These are phyloP conservation scores for Panthera uncia DNA, from an alignment of 2,113 vertebrate genomes.

Conservation along the genomic window DNA sequence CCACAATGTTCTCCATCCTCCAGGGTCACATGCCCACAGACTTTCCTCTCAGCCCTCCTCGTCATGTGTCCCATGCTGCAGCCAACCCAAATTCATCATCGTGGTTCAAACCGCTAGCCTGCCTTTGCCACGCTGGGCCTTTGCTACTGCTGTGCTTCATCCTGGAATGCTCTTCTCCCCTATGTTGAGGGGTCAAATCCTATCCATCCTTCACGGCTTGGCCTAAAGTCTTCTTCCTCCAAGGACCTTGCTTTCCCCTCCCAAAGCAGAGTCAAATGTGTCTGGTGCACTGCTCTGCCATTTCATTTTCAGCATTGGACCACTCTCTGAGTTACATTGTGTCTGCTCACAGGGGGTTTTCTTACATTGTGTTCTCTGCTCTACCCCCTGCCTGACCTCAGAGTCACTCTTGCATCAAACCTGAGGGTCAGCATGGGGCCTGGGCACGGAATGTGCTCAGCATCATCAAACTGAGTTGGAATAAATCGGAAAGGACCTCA, in stretches of 20 bases:
- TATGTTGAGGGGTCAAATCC: background rate
- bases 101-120: background rate
- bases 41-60: background rate
- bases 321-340: background rate
- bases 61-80: background rate
- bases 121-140: background rate
- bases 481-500: background rate
- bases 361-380: background rate
- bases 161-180: background rate
- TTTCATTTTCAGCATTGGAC: background rate
- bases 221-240: background rate
- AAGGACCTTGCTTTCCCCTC: background rate
- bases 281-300: rapidly evolving
- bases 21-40: rapidly evolving
- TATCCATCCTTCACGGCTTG: background rate
- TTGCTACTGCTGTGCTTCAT: background rate
- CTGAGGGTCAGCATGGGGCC: background rate
- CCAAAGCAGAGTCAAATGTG: background rate
- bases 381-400: rapidly evolving
- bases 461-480: background rate
- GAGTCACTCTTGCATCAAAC: background rate
- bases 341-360: rapidly evolving
- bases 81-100: background rate
- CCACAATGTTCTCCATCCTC: background rate
- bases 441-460: too few species aligned